Evolutionary conservation across 2,797 vertebrate genomes (phyloP).

Genomic region (Sciaenops ocellatus): DNA sequence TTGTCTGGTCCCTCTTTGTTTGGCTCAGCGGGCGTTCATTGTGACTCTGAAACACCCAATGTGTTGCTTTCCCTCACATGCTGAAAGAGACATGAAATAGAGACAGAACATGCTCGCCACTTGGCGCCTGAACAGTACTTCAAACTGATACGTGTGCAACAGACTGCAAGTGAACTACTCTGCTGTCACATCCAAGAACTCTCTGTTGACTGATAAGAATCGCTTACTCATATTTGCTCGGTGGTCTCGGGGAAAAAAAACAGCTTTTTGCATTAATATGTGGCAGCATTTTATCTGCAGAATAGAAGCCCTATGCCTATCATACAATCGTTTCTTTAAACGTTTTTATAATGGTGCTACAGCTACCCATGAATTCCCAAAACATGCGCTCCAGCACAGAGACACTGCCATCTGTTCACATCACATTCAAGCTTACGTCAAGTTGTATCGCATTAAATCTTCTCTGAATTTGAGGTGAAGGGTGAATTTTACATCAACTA

Average conservation of each 20-base stretch:
- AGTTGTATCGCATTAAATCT: slow-evolving; percentile 41
- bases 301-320: not conserved
- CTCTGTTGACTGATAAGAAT: slow-evolving; percentile 8
- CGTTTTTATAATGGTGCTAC: not conserved
- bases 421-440: slow-evolving; percentile 43
- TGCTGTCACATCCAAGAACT: slow-evolving; percentile 7
- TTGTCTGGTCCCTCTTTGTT: slow-evolving; percentile 55
- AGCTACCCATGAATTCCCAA: not conserved
- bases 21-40: slow-evolving; percentile 58
- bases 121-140: slow-evolving; percentile 34
- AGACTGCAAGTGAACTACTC: slow-evolving; percentile 30
- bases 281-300: not conserved
- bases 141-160: slow-evolving; percentile 30
- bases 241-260: not conserved
- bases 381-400: not conserved
- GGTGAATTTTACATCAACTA: slow-evolving; percentile 60
- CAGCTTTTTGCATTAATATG: not conserved
- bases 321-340: not conserved
- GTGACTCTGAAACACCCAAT: slow-evolving; percentile 44
- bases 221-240: slow-evolving; percentile 10
- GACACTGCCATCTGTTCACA: slow-evolving; percentile 9
- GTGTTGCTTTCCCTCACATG: slow-evolving; percentile 41
- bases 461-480: slow-evolving; percentile 47
- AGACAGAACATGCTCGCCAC: slow-evolving; percentile 18
- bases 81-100: slow-evolving; percentile 43